Evolutionary conservation across 2,797 vertebrate genomes (phyloP), one percentile per base, ranked within the genome.

Genomic region (Sebastes hubbsi): DNA sequence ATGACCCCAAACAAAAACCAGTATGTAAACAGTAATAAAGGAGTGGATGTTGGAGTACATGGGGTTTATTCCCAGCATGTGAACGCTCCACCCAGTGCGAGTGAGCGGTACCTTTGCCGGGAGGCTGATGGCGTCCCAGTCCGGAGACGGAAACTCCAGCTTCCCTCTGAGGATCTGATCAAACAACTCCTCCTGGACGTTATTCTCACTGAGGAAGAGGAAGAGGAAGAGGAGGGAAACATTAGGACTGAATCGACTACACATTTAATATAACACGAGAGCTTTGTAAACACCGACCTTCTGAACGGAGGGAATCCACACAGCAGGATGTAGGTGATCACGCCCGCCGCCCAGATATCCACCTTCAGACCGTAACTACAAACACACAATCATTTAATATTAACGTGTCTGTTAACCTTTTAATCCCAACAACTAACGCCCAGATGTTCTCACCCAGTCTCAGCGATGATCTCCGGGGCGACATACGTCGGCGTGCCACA

Each of bases 401-500:
- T 22, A 6, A 7, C 25, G 22, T 8, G 25, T 70, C 8, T 13
- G 8, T 30, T 20, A 2, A 68, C 3, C 13, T n/a, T 16, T 52
- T 11, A 5, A 1, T 32, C 14, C 13, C 24, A 25, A 14, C 20
- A 68, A 8, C n/a, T 22, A 5, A 10, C 11, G 4, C 13, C 34
- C 22, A 24, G n/a, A 49, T 49, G 7, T 49, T 49, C 96, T 95
- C 87, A 99, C 98, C 98, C 98, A 0, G 97, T 98, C 89, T 99
- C 98, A 0, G 97, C 97, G 77, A 99, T 99, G 91, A 99, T 99
- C 93, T 99, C 98, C 1, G 98, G 98, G 60, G 98, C 98, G 3
- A 99, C 98, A 0, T 99, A 99, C 0, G 98, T 99, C 0, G 98
- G 98, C 0, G 98, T 99, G n/a, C 98, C 98, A 18, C 98, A 99